phyloP scores from a whole-genome alignment of 2,888 invertebrate species.

The Gortyna flavago region DNA sequence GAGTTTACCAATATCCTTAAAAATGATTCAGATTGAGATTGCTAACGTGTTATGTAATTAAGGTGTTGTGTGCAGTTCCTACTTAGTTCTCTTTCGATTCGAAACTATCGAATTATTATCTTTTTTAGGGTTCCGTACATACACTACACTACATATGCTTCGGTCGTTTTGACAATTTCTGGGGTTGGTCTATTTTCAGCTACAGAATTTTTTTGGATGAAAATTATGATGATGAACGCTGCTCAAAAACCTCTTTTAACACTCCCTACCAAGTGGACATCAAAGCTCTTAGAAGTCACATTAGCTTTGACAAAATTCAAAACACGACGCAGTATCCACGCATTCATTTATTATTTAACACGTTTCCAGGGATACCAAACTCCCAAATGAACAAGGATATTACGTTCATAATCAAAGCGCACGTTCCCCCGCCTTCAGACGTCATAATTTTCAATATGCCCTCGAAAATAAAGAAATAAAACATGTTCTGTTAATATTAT shows the following conservation, averaged over 20 bases:
- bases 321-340: slow-evolving; percentile 10
- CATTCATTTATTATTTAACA: slow-evolving; percentile 27
- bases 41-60: no score
- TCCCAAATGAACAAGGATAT: slow-evolving; percentile 27
- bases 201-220: neutral
- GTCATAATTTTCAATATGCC: slow-evolving; percentile 57
- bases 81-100: neutral
- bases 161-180: neutral
- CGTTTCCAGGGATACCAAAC: neutral
- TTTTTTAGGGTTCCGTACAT: no score
- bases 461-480: slow-evolving; percentile 53
- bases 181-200: neutral
- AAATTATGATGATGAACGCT: neutral
- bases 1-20: no score
- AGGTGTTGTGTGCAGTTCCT: neutral
- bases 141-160: no score
- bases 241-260: neutral
- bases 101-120: neutral
- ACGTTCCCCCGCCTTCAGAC: slow-evolving; percentile 8
- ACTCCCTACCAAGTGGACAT: neutral
- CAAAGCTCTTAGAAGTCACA: neutral
- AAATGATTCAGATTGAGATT: no score
- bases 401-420: slow-evolving; percentile 34
- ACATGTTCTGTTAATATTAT: slow-evolving; percentile 57
- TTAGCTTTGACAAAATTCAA: slow-evolving; percentile 13